Base-by-base conservation (phyloP, 1,140 invertebrate species). In the Drosophila suzukii region DNA sequence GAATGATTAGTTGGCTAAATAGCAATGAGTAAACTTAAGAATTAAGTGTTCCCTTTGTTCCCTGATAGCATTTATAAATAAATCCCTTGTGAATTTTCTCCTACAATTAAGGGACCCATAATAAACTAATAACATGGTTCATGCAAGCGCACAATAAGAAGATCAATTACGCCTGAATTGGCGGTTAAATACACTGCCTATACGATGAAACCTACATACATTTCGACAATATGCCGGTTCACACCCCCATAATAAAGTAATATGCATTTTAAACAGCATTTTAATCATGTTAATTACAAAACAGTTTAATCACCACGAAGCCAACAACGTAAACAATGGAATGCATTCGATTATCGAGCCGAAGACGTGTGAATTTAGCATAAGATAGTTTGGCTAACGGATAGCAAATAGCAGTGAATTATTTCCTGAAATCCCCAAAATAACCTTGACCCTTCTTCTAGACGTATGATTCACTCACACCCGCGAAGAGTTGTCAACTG, bases 241-340 rank as follows among this genome's bases (percentile, higher is more conserved):
- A 56, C 67, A 57, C 43, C 27, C 63, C 43, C 53, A 71, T 66
- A 71, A 72, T 71, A 47, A 71, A 72, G 68, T 58, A 58, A 71
- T 71, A 72, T 72, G 66, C 65, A 72, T 70, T 71, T 71, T 71
- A 72, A 72, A 36, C 53, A 72, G 68, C 44, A 66, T 67, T 66
- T 66, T 67, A 67, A 67, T 43, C 61, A 67, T 67, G 61, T 72
- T 71, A 72, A 71, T 72, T 72, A 30, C 68, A 72, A 72, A 72
- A 71, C 68, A n/a, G 53, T 58, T 49, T 50, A 71, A 58, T 71
- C 54, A 36, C 62, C 41, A 36, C 30, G 7, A 15, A 36, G 27
- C n/a, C 30, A 38, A n/a, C 27, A 32, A 47, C 27, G 65, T 32
- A 43, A 38, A 43, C 63, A 39, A 70, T 55, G 62, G 34, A 38